Evolutionary conservation across 2,113 vertebrate genomes (phyloP), one percentile per base, ranked within the genome.

Genomic region (Clarias batrachus): DNA sequence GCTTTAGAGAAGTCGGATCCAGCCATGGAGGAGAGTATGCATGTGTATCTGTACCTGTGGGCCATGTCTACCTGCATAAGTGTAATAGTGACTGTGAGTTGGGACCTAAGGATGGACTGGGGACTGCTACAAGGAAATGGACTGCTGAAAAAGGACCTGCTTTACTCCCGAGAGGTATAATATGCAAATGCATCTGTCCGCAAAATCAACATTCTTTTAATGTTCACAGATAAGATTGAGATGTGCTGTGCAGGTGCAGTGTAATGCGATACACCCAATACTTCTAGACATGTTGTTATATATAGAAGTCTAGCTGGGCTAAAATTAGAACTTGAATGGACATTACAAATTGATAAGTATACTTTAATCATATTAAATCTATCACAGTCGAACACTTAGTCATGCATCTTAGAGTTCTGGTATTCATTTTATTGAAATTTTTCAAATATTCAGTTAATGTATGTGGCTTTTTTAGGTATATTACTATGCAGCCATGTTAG

Each of bases 31-130:
- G 93, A 4, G 86, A 89, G 84, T 85, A 94, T 95, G 84, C 89
- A 85, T 86, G 95, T 95, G 82, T 97, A 96, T 94, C 94, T 97
- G 93, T 97, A 97, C 91, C 93, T 97, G 92, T 97, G 96, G 96
- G 95, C 96, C 13, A 91, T 96, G 88, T 95, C 94, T 91, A 95
- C 89, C 88, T 91, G 96, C 91, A 92, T 96, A 92, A 96, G 96
- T 89, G 95, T 96, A 85, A 94, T 96, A 91, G 97, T 96, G 62
- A 96, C 96, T 7, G 95, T 97, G 48, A 96, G 95, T 89, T 97
- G 96, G 96, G 96, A 97, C 91, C 93, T 97, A 86, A 96, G 96
- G 92, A 97, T 97, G 96, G 96, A 97, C 90, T 97, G 96, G 96
- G 96, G 96, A 85, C 95, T 96, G 83, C 96, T 97, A 84, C 95